Evolutionary conservation across 2,113 vertebrate genomes (phyloP).

Genomic region (Ursus arctos): DNA sequence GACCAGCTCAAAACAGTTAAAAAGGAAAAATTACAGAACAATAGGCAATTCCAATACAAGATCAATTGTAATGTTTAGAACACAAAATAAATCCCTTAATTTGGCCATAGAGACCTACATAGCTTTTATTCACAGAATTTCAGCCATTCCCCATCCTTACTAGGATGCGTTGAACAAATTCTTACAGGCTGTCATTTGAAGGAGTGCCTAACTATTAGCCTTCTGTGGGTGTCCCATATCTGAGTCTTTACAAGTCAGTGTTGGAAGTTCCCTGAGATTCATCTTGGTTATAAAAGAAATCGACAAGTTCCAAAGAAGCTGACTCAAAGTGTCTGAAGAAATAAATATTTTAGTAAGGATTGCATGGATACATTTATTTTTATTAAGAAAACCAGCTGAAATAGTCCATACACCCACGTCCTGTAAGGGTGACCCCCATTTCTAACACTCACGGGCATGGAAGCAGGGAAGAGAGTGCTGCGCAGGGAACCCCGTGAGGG

Average conservation of each 20-base stretch:
- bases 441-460: not conserved
- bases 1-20: not conserved
- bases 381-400: not conserved
- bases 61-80: slow-evolving; percentile 6
- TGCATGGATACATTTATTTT: not conserved
- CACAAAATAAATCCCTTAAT: not conserved
- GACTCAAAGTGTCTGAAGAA: not conserved
- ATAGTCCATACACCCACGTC: not conserved
- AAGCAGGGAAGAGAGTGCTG: not conserved
- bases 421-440: not conserved
- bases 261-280: not conserved
- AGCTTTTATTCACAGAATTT: not conserved
- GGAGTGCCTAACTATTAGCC: not conserved
- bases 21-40: not conserved
- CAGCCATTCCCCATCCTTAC: not conserved
- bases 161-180: not conserved
- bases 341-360: not conserved
- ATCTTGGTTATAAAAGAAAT: slow-evolving; percentile 21
- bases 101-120: not conserved
- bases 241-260: not conserved
- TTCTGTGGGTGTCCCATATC: not conserved
- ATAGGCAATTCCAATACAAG: not conserved
- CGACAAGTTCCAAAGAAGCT: not conserved
- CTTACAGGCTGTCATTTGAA: not conserved
- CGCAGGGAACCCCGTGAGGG: not conserved